These are phyloP conservation scores for Therioaphis trifolii DNA, from an alignment of 2,888 invertebrate genomes.

Conservation along the genomic window DNA sequence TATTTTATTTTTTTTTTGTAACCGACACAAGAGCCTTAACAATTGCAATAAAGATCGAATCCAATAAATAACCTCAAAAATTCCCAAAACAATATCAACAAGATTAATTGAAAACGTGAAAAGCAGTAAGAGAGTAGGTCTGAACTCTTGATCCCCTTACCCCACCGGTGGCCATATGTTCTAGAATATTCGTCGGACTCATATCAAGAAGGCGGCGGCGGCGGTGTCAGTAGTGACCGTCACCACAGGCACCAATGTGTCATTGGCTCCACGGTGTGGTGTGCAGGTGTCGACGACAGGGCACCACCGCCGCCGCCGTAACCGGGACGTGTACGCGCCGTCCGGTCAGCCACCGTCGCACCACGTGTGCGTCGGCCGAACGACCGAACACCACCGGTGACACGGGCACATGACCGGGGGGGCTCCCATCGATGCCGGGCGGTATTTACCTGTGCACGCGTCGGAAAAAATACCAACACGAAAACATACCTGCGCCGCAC, in stretches of 20 bases:
- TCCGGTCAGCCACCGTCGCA: not conserved
- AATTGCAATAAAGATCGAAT: not conserved
- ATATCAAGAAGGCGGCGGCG: too few relatives aligned
- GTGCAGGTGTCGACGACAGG: too few relatives aligned
- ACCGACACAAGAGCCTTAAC: not conserved
- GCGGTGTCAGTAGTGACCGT: not conserved
- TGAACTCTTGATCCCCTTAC: not conserved
- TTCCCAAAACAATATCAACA: not conserved
- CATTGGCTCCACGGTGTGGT: not conserved
- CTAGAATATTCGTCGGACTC: not conserved
- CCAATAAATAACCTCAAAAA: constrained; percentile 55
- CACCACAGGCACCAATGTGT: not conserved
- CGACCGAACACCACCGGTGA: too few relatives aligned
- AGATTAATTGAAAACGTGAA: not conserved
- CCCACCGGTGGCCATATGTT: constrained; percentile 19
- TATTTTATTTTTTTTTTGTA: constrained; percentile 7
- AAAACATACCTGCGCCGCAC: constrained; percentile 42
- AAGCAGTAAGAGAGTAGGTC: not conserved
- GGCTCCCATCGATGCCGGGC: too few relatives aligned
- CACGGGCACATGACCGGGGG: too few relatives aligned
- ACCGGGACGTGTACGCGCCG: not conserved
- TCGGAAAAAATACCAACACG: not conserved
- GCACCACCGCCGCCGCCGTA: not conserved
- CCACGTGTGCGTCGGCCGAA: constrained; percentile 40
- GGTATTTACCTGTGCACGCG: not conserved